Base-by-base conservation (phyloP, 2,113 vertebrate genomes). In the Hippolais icterina region DNA sequence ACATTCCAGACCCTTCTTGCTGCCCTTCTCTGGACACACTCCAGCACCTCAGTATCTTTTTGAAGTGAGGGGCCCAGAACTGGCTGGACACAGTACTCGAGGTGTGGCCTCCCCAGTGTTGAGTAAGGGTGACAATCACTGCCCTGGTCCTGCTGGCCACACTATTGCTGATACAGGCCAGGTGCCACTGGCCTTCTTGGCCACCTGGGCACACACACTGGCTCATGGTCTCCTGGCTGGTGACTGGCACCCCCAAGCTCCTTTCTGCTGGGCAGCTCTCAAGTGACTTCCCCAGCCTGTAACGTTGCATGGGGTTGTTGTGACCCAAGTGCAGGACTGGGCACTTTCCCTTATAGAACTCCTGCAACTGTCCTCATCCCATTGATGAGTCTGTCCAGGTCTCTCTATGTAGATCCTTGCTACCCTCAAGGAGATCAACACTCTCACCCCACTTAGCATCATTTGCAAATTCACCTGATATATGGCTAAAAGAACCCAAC, bases 1-100 rank as follows among this genome's bases (percentile, higher is more conserved):
- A 28, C 2, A 1, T 35, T 41, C 14, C 42, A 89, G 29, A 54
- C 11, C 25, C 47, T 54, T 60, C n/a, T 47, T 6, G 3, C 0
- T 41, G 47, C 29, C 24, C 41, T 54, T 31, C 54, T 54, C 54
- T 69, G 78, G 54, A 35, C 11, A 35, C 25, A 24, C 16, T 41
- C 46, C 54, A 47, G 53, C 13, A 47, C n/a, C 12, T 46, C 61
- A 41, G 18, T 22, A 21, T 31, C 21, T 7, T 31, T 53, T 0
- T 41, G n/a, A 35, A 61, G 70, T 35, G 21, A 76, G 35, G 3
- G 28, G 39, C 29, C 24, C n/a, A 68, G 24, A 82, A 53, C 7
- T 53, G 15, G n/a, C 12, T 53, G 20, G 35, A 83, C n/a, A 60
- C 10, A 41, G n/a, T 10, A 59, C 29, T 15, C 0, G 0, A 44